Evolutionary conservation across 2,113 vertebrate genomes (phyloP).

Genomic region (Smithornis capensis): DNA sequence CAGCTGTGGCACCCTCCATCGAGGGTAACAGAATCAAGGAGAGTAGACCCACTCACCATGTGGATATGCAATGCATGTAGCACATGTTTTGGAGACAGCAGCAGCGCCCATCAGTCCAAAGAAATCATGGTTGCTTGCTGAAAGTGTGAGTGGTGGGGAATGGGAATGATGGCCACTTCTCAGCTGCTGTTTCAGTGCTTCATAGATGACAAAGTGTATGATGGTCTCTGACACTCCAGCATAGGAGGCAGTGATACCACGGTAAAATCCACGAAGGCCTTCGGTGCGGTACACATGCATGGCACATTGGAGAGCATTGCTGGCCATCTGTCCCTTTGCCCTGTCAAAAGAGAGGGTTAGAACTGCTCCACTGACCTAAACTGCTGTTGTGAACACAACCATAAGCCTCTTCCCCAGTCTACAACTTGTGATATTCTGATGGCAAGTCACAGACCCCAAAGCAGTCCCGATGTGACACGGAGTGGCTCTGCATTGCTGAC

Average conservation of each 20-base stretch:
- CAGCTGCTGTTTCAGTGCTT: slow-evolving; percentile 59
- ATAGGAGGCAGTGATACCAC: slow-evolving; percentile 67
- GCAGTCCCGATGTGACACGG: not conserved
- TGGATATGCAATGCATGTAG: slow-evolving; percentile 62
- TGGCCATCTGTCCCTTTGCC: not conserved
- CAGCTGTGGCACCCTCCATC: not conserved
- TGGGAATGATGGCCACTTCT: slow-evolving; percentile 4
- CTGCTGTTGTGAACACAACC: not conserved
- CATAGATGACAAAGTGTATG: slow-evolving; percentile 70
- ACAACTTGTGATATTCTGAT: not conserved
- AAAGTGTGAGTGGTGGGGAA: not conserved
- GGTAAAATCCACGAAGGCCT: slow-evolving; percentile 66
- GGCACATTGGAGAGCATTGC: slow-evolving; percentile 55
- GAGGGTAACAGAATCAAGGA: not conserved
- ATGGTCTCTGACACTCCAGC: slow-evolving; percentile 69
- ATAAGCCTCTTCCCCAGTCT: not conserved
- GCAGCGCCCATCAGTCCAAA: slow-evolving; percentile 66
- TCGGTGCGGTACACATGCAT: slow-evolving; percentile 46
- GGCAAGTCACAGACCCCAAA: not conserved
- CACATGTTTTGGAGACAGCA: slow-evolving; percentile 64
- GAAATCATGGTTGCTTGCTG: slow-evolving; percentile 32
- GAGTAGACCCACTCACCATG: slow-evolving; percentile 40
- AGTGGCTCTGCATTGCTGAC: not conserved
- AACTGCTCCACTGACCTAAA: not conserved
- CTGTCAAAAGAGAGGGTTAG: not conserved